Evolutionary conservation across 2,888 invertebrate genomes (phyloP).

Genomic region (Pheosia gnoma): DNA sequence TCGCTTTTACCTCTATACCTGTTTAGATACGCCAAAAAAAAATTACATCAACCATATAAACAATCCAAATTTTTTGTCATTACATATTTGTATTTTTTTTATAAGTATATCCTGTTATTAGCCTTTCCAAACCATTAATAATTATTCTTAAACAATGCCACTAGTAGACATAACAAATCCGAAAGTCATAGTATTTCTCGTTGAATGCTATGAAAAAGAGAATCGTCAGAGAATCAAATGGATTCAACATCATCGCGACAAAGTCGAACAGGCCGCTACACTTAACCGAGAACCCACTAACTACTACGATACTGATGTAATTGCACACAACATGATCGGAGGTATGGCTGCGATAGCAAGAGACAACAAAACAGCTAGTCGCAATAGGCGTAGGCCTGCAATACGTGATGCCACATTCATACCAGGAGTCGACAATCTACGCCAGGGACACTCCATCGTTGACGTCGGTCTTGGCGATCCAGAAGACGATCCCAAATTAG

Average conservation of each 20-base stretch:
- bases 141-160: constrained; percentile 39
- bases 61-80: not conserved
- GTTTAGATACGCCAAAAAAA: too few relatives aligned
- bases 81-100: not conserved
- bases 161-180: constrained; percentile 56
- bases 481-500: constrained; percentile 50
- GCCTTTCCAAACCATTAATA: not conserved
- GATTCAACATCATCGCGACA: constrained; percentile 48
- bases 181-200: constrained; percentile 53
- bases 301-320: constrained; percentile 56
- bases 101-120: not conserved
- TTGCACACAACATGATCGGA: constrained; percentile 49
- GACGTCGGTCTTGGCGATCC: constrained; percentile 54
- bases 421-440: constrained; percentile 45
- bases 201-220: constrained; percentile 59
- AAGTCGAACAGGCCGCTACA: constrained; percentile 52
- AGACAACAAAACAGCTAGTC: constrained; percentile 48
- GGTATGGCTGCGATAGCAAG: constrained; percentile 53
- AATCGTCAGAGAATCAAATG: constrained; percentile 54
- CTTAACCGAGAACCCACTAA: constrained; percentile 52
- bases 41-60: too few relatives aligned
- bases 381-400: constrained; percentile 45
- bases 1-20: too few relatives aligned
- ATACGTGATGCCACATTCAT: constrained; percentile 49
- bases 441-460: constrained; percentile 49